Conservation (phyloP, 2,888 invertebrate genomes). For the Micoletzkya japonica region DNA sequence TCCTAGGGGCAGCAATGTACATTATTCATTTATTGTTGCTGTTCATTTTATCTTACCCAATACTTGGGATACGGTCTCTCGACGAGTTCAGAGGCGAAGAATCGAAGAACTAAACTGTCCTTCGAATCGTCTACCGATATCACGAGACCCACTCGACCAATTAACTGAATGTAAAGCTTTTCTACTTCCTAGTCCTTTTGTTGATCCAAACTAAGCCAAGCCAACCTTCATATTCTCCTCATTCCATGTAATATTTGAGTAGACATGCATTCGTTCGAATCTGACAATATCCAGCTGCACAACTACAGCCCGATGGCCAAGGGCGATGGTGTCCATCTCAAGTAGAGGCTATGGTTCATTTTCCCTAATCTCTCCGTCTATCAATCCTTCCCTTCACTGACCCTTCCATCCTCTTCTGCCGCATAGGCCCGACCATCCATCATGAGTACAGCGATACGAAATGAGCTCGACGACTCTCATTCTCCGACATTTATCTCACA, state of each 20-base stretch:
- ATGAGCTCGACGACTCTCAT: too few species aligned
- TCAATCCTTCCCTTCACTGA: too few species aligned
- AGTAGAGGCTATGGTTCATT: conserved; percentile 2
- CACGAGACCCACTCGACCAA: conserved; percentile 18
- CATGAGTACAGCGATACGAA: too few species aligned
- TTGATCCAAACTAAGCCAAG: neutral
- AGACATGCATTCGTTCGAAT: conserved; percentile 22
- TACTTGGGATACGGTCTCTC: conserved; percentile 15
- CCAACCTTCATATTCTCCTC: conserved; percentile 20
- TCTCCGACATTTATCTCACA: too few species aligned
- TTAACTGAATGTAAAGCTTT: neutral
- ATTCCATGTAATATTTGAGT: conserved; percentile 18
- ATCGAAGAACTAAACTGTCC: conserved; percentile 16
- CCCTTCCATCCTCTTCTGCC: too few species aligned
- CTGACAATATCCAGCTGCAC: neutral
- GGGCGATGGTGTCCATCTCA: neutral
- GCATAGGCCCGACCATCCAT: too few species aligned
- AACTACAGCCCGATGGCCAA: conserved; percentile 4
- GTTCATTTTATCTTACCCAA: conserved; percentile 8
- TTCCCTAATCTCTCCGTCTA: too few species aligned
- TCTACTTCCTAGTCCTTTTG: neutral
- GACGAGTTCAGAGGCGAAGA: conserved; percentile 12
- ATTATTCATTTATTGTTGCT: neutral
- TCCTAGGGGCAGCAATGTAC: conserved; percentile 19
- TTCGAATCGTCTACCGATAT: conserved; percentile 1